phyloP scores from a whole-genome alignment of 1,140 invertebrate species.

The Calephelis virginiensis region DNA sequence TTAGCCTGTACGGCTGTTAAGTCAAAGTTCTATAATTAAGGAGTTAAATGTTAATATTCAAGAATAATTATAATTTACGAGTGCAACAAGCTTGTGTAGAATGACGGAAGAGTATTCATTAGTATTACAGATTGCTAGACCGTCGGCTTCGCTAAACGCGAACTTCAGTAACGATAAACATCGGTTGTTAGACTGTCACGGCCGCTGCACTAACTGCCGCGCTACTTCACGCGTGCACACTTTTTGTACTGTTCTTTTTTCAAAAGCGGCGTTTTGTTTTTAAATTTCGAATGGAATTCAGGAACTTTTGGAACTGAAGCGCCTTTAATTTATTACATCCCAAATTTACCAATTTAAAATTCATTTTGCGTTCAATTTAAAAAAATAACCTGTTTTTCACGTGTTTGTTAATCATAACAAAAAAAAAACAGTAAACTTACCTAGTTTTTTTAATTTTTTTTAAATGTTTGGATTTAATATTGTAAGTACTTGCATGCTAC shows the following conservation, averaged over 20 bases:
- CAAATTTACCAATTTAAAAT: slow-evolving; percentile 23
- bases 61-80: slow-evolving; percentile 29
- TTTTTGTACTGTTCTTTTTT: slow-evolving; percentile 53
- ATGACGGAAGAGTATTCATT: slow-evolving; percentile 25
- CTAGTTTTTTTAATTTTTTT: no score
- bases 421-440: no score
- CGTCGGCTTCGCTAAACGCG: slow-evolving; percentile 33
- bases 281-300: slow-evolving; percentile 39
- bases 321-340: slow-evolving; percentile 57
- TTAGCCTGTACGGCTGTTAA: no score
- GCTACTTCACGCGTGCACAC: slow-evolving; percentile 60
- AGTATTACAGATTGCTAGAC: slow-evolving; percentile 26
- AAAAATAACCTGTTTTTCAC: no score
- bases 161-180: slow-evolving; percentile 54
- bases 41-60: slow-evolving; percentile 20
- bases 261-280: slow-evolving; percentile 30
- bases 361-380: neutral
- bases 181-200: slow-evolving; percentile 69
- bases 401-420: no score
- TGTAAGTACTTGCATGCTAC: no score
- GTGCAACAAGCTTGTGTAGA: slow-evolving; percentile 28
- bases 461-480: no score
- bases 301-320: slow-evolving; percentile 43
- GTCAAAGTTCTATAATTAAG: slow-evolving; percentile 2
- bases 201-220: slow-evolving; percentile 63